Evolutionary conservation across 2,113 vertebrate species (phyloP).

Genomic region (Sus scrofa): T2T-Sscrofa CM000824.6:49772501-49773000

Average conservation of each 20-base stretch:
- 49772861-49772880: too few relatives aligned
- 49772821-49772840: background rate
- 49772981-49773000: background rate
- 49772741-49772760: background rate
- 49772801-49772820: background rate
- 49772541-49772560: background rate
- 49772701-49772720: too few relatives aligned
- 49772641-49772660: background rate
- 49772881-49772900: fast-evolving
- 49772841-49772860: background rate
- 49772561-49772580: fast-evolving
- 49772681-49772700: too few relatives aligned
- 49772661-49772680: background rate
- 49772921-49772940: background rate
- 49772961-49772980: background rate
- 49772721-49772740: background rate
- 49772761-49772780: background rate
- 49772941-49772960: background rate
- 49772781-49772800: background rate
- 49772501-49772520: background rate
- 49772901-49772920: background rate
- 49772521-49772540: background rate
- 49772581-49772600: background rate
- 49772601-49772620: background rate
- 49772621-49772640: background rate